Evolutionary conservation across 1,140 invertebrate genomes (phyloP).

Genomic region (Pararge aegeria): DNA sequence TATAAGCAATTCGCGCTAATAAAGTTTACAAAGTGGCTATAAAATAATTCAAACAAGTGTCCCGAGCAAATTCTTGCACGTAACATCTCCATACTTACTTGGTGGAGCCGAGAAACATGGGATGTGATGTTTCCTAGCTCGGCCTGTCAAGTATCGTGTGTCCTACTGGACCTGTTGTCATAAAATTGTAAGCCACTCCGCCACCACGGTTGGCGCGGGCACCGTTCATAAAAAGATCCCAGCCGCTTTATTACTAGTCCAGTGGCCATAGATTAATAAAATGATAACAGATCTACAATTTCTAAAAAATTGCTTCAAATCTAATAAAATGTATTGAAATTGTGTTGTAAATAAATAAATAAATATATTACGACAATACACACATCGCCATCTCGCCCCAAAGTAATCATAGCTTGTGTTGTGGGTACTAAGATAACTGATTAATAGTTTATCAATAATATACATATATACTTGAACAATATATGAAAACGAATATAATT

Average conservation of each 20-base stretch:
- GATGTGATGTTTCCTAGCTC: slow-evolving; percentile 35
- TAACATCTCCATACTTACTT: slow-evolving; percentile 32
- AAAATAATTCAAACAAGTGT: slow-evolving; percentile 19
- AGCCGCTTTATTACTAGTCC: slow-evolving; percentile 13
- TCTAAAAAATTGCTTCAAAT: too few species aligned
- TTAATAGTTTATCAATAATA: too few species aligned
- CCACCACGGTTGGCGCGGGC: slow-evolving; percentile 20
- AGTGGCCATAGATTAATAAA: slow-evolving; percentile 16
- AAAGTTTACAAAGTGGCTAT: slow-evolving; percentile 15
- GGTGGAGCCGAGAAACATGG: slow-evolving; percentile 34
- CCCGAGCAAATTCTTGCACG: slow-evolving; percentile 36
- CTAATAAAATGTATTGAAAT: too few species aligned
- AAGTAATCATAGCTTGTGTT: too few species aligned
- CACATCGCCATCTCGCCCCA: too few species aligned
- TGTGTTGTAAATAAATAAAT: too few species aligned
- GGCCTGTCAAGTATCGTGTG: slow-evolving; percentile 43
- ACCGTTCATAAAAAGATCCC: slow-evolving; percentile 29
- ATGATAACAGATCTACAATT: slow-evolving; percentile 12
- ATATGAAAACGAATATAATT: too few species aligned
- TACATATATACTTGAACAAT: too few species aligned
- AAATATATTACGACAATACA: too few species aligned
- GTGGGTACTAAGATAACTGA: too few species aligned
- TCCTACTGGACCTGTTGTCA: slow-evolving; percentile 32
- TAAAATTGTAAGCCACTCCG: slow-evolving; percentile 38
- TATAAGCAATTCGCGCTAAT: slow-evolving; percentile 6